Percentiles rank a stretch among this genome's conserved stretches.
Conservation (phyloP, 2,888 invertebrate species). For the Onchidella celtica region DNA sequence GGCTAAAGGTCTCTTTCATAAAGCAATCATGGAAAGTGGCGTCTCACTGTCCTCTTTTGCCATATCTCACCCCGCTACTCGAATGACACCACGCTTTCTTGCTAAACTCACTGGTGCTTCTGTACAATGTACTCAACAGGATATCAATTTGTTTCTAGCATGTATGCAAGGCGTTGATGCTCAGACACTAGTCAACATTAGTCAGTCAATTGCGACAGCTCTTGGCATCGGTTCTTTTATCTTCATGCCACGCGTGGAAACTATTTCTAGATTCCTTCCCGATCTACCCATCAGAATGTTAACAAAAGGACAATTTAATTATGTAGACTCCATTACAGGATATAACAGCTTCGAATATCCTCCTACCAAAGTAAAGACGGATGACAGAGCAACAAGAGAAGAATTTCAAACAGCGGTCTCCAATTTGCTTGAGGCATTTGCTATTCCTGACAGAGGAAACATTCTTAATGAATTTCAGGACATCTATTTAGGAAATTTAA, state of each 20-base stretch:
- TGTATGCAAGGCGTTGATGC: constrained; percentile 34
- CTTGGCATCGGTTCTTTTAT: neutral
- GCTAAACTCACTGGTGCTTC: neutral
- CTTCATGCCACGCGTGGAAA: neutral
- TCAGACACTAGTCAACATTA: constrained; percentile 16
- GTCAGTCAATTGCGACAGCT: neutral
- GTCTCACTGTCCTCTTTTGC: constrained; percentile 26
- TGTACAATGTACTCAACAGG: constrained; percentile 13
- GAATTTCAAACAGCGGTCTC: constrained; percentile 6
- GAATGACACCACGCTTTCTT: neutral
- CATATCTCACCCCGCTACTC: neutral
- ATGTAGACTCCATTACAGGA: constrained; percentile 37
- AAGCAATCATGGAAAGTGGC: constrained; percentile 47
- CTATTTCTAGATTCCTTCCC: constrained; percentile 13
- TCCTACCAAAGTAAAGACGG: neutral
- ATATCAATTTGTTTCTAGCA: neutral
- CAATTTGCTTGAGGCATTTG: neutral
- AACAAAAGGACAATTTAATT: constrained; percentile 2
- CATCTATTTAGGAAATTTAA: neutral
- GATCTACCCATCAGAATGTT: constrained; percentile 10
- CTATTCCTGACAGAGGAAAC: neutral
- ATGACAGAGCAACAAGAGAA: neutral
- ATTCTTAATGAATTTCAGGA: neutral
- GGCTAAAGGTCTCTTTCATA: constrained; percentile 38
- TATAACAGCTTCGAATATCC: constrained; percentile 23